These are phyloP conservation scores for Aldabrachelys gigantea DNA, from an alignment of 2,113 vertebrate genomes.

Conservation along the genomic window DNA sequence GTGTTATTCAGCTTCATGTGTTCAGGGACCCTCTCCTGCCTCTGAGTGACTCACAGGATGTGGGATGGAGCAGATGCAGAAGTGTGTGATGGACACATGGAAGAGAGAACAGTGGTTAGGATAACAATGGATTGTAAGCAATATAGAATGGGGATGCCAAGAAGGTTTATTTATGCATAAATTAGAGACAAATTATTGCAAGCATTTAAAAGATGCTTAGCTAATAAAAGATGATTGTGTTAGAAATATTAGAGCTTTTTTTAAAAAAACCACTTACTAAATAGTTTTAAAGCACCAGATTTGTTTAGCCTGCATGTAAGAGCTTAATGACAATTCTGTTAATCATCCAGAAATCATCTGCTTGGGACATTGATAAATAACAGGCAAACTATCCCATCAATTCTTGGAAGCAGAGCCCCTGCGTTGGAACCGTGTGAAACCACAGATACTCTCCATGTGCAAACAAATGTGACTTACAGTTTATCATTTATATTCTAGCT, in stretches of 20 bases:
- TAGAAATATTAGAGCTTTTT: background rate
- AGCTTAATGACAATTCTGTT: background rate
- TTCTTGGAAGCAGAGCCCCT: conserved; percentile 51
- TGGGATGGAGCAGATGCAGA: too few species aligned
- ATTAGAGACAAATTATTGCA: background rate
- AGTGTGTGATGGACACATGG: too few species aligned
- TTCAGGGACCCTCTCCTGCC: background rate
- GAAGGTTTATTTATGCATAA: conserved; percentile 1
- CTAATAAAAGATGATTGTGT: background rate
- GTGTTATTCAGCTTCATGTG: background rate
- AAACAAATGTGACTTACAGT: conserved; percentile 59
- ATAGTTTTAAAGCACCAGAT: conserved; percentile 11
- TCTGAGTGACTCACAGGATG: too few species aligned
- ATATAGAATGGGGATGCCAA: background rate
- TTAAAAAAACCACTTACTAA: background rate
- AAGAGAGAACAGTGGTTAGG: background rate
- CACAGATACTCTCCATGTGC: conserved; percentile 36
- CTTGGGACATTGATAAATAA: conserved; percentile 31
- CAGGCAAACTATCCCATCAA: background rate
- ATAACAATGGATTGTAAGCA: background rate
- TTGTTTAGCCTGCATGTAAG: background rate
- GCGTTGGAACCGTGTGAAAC: conserved; percentile 42
- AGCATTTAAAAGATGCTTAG: background rate
- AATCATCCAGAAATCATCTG: conserved; percentile 33
- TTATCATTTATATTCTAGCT: conserved; percentile 36